Evolutionary conservation across 2,797 vertebrate species (phyloP), one percentile per base, ranked within the genome.

Genomic region (Xenops minutus): DNA sequence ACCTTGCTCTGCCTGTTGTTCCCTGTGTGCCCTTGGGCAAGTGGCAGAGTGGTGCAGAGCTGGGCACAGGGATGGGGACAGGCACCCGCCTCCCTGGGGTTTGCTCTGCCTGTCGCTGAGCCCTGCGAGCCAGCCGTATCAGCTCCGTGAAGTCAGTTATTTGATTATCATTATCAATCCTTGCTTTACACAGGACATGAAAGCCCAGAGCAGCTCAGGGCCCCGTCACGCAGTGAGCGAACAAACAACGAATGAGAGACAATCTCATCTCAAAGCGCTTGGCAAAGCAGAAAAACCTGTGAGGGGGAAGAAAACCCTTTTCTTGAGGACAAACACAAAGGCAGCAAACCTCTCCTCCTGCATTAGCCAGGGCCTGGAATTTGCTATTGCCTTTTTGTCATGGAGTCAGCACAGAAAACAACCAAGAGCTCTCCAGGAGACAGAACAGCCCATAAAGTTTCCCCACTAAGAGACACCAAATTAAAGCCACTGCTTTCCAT

Each of bases 401-500:
- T 22, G 6, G 51, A 72, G 49, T 71, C 82, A 81, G 83, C 71
- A 12, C 3, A 12, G 91, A 52, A 73, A 77, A 29, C 56, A 64
- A 63, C 17, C 17, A 7, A 64, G 79, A 77, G 51, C 81, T 91
- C 69, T 62, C 63, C 49, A 11, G 61, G 88, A 95, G 58, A 36
- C 17, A 84, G 64, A 85, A 55, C 64, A 86, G 63, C 81, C 72
- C 18, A 9, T 36, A 55, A 85, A 64, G 88, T 92, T 83, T 41
- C 68, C 86, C 88, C 2, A 66, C 71, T 92, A 72, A 69, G 73
- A 92, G 75, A 72, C 61, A 85, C 63, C 93, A 86, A 91, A 95
- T 89, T 72, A 95, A 94, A 96, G 56, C 62, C 90, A 67, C 91
- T 89, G 86, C 81, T 94, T 94, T 75, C 88, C 74, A 73, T 86